These are phyloP conservation scores for Ahaetulla prasina DNA, from an alignment of 2,113 vertebrate species.

Conservation along the genomic window DNA sequence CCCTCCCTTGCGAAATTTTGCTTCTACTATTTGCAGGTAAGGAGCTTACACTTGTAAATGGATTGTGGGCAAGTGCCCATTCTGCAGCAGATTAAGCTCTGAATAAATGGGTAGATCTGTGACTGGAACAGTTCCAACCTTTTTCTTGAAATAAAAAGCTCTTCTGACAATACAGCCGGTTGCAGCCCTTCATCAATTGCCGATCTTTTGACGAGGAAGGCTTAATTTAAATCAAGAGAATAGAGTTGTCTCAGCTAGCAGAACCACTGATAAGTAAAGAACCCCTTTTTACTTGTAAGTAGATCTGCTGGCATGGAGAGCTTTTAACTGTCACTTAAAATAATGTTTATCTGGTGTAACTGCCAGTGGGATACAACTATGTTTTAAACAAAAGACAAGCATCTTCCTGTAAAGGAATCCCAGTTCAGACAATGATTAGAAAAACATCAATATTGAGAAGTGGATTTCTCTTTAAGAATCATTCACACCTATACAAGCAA, in stretches of 20 bases:
- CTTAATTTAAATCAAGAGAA: neutral
- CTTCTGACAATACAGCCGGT: neutral
- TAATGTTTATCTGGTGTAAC: neutral
- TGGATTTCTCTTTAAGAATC: neutral
- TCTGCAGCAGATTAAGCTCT: neutral
- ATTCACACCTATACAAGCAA: neutral
- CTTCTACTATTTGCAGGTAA: neutral
- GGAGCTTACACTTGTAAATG: neutral
- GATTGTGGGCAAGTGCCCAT: neutral
- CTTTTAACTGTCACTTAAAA: neutral
- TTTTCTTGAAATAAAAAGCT: neutral
- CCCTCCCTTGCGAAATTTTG: neutral
- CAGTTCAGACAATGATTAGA: neutral
- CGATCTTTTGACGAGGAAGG: neutral
- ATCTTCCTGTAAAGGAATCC: neutral
- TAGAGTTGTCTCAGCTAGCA: neutral
- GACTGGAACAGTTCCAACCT: neutral
- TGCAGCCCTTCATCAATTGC: neutral
- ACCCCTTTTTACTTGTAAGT: neutral
- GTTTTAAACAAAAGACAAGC: neutral
- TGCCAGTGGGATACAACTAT: neutral
- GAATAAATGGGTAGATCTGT: neutral
- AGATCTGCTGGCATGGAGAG: neutral
- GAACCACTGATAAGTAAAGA: neutral
- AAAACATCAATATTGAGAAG: neutral